A percentile compares a stretch with the other conserved stretches of the same genome.
Evolutionary conservation across 2,113 vertebrate species (phyloP).

Genomic region (Microcebus griseorufus): DNA sequence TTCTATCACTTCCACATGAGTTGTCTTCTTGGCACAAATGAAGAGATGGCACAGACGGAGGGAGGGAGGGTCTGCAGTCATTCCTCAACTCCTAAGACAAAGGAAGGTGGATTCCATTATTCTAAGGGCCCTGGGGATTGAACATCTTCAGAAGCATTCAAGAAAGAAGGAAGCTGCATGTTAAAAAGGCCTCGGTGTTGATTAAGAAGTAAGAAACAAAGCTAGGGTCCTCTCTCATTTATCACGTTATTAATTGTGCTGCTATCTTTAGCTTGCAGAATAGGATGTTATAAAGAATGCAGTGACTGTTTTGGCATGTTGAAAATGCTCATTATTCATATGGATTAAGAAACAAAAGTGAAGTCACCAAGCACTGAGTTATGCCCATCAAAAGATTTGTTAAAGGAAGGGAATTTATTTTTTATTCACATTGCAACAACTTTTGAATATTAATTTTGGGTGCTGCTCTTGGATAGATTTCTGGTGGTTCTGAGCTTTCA

Average conservation of each 20-base stretch:
- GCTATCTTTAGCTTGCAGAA: conserved; percentile 80
- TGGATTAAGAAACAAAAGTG: conserved; percentile 73
- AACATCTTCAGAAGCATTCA: conserved; percentile 55
- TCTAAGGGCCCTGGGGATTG: conserved; percentile 45
- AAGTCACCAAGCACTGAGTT: conserved; percentile 71
- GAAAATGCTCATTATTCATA: conserved; percentile 77
- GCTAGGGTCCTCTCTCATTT: conserved; percentile 69
- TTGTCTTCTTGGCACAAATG: conserved; percentile 59
- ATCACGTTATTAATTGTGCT: conserved; percentile 76
- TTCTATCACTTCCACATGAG: conserved; percentile 68
- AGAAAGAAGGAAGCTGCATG: conserved; percentile 32
- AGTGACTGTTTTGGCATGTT: conserved; percentile 72
- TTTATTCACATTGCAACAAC: conserved; percentile 53
- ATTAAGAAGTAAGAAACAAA: conserved; percentile 76
- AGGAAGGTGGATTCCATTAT: conserved; percentile 73
- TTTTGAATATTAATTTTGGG: conserved; percentile 35
- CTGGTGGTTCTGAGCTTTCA: background rate
- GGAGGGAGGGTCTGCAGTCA: fast-evolving
- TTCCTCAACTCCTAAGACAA: conserved; percentile 31
- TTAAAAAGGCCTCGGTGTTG: conserved; percentile 66
- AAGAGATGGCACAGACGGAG: background rate
- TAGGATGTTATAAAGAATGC: conserved; percentile 69
- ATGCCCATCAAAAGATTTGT: conserved; percentile 61
- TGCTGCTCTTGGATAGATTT: background rate
- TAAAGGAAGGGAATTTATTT: conserved; percentile 58